Base-by-base conservation (phyloP, 2,888 invertebrate species). In the Trachelus iudaicus region DNA sequence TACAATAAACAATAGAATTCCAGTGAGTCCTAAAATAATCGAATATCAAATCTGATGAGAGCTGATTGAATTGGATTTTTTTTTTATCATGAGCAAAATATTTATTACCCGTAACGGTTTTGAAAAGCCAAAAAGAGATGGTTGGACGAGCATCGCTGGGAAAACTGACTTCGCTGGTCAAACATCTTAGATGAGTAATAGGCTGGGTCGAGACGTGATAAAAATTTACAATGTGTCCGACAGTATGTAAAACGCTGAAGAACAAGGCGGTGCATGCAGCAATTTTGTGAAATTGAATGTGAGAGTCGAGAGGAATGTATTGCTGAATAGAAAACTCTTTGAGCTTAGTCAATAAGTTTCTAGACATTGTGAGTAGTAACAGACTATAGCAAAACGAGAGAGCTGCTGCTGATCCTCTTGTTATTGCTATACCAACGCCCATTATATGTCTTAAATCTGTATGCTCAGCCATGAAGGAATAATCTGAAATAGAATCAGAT, bases 201-300 rank as follows among this genome's bases (percentile, higher is more conserved):
- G 98, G 98, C 89, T 99, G 99, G 0, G 98, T 98, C 6, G 98
- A 98, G 0, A 99, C 97, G 89, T 99, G 98, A 91, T 99, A 99
- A 92, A 99, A 99, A 92, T 99, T 99, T 56, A 99, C 97, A 90
- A 98, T 96, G 88, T 99, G 99, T 0, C 98, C 98, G 3, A 98
- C 95, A 0, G 98, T 97, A 89, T 99, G 98, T 0, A 98, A 93
- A 1, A 98, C 92, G 0, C 98, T 97, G 92, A 98, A 98, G 92
- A 98, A 97, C 0, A 98, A 92, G 0, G 98, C 98, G 0, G 98
- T 98, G 85, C 98, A 97, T 0, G 98, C 99, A 0, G 97, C 98
- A 77, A 99, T 98, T 92, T 98, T 98, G 92, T 99, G 99, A 91
- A 99, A 99, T 88, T 98, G 98, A 77, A 99, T 98, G 88, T 98